Evolutionary conservation across 2,113 vertebrate species (phyloP).

Genomic region (Leuciscus idus): DNA sequence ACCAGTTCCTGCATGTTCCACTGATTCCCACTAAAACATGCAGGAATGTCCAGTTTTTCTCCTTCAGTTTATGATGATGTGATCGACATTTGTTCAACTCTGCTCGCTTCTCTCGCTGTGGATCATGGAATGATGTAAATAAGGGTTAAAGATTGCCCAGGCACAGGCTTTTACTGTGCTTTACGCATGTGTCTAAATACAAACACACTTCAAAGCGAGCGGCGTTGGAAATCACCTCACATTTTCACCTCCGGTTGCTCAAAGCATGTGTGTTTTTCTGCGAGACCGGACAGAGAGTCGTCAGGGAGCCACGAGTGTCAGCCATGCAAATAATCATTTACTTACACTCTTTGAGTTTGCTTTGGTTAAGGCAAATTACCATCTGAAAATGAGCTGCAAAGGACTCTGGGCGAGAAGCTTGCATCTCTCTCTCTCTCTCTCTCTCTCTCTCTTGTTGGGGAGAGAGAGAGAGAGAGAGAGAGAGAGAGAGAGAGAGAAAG

Average conservation of each 20-base stretch:
- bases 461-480: neutral
- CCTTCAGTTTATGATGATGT: neutral
- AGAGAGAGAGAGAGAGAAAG: neutral
- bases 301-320: constrained; percentile 92
- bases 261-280: constrained; percentile 74
- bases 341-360: constrained; percentile 93
- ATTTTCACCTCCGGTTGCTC: constrained; percentile 79
- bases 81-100: neutral
- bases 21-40: neutral
- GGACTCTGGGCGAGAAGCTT: constrained; percentile 89
- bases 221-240: constrained; percentile 66
- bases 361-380: constrained; percentile 96
- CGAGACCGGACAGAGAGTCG: constrained; percentile 90
- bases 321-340: constrained; percentile 99
- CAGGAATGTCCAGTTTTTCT: neutral
- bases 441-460: constrained; percentile 32
- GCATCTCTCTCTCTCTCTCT: constrained; percentile 68
- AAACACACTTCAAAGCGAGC: constrained; percentile 79
- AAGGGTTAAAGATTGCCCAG: constrained; percentile 22
- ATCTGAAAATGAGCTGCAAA: constrained; percentile 97
- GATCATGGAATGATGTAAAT: constrained; percentile 20
- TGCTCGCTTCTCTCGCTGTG: neutral
- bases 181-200: constrained; percentile 74
- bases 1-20: neutral
- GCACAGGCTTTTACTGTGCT: constrained; percentile 60